A percentile compares a stretch with the other conserved stretches of the same genome.
These are phyloP conservation scores for Rhagonycha lutea DNA, from an alignment of 2,888 invertebrate species.

Conservation along the genomic window DNA sequence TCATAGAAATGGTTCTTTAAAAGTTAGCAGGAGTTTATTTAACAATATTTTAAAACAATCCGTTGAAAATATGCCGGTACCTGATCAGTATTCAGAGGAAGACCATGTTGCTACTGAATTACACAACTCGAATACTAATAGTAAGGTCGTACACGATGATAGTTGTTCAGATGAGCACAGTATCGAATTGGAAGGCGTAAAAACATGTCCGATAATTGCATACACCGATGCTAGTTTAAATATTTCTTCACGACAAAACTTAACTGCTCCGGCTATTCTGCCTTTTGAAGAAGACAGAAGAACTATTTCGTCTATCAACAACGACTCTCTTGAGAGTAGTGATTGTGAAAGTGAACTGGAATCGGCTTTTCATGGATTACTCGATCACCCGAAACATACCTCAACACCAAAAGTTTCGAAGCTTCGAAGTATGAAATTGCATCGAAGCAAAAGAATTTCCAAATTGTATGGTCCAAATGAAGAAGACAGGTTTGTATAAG, in stretches of 20 bases:
- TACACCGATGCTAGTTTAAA: conserved; percentile 2
- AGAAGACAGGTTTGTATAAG: conserved; percentile 42
- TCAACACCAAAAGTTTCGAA: conserved; percentile 53
- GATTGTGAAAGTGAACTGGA: conserved; percentile 53
- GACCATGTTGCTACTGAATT: conserved; percentile 34
- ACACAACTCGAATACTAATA: conserved; percentile 38
- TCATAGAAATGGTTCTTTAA: conserved; percentile 36
- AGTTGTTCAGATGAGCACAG: conserved; percentile 30
- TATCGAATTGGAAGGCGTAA: conserved; percentile 17
- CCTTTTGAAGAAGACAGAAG: conserved; percentile 8
- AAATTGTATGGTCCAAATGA: conserved; percentile 38
- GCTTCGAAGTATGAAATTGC: conserved; percentile 34
- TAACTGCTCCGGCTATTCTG: conserved; percentile 42
- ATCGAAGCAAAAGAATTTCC: conserved; percentile 33
- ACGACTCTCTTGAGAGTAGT: conserved; percentile 38
- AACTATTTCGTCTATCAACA: neutral
- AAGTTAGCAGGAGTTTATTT: conserved; percentile 30
- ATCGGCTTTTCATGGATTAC: conserved; percentile 45
- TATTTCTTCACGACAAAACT: conserved; percentile 26
- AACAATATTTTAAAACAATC: conserved; percentile 12
- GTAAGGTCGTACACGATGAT: conserved; percentile 41
- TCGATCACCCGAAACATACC: conserved; percentile 51
- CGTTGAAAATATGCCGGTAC: conserved; percentile 7
- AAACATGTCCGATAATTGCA: conserved; percentile 14
- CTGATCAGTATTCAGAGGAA: conserved; percentile 49